Evolutionary conservation across 2,113 vertebrate species (phyloP).

Genomic region (Colinus virginianus): DNA sequence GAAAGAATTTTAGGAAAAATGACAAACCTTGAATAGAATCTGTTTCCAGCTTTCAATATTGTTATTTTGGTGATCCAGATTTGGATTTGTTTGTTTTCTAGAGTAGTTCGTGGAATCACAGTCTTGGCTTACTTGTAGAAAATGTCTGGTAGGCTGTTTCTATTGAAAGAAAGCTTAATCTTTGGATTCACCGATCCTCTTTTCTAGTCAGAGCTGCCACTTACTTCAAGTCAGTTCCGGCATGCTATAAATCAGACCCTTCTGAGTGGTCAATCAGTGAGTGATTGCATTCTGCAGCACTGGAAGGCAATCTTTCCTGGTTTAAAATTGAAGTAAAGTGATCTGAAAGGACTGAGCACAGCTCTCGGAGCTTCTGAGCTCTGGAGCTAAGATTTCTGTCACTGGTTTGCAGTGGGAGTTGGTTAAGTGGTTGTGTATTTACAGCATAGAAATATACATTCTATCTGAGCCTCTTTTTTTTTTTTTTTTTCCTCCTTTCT

Average conservation of each 20-base stretch:
- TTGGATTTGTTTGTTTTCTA: conserved; percentile 11
- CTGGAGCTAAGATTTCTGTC: not conserved
- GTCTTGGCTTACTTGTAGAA: not conserved
- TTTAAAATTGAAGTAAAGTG: conserved; percentile 29
- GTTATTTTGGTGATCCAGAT: not conserved
- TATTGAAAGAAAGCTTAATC: conserved; percentile 55
- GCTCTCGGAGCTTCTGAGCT: not conserved
- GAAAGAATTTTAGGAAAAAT: conserved; percentile 8
- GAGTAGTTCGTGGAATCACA: not conserved
- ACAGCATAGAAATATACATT: not conserved
- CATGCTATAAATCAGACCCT: conserved; percentile 64
- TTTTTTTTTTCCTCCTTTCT: no score
- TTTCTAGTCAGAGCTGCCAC: conserved; percentile 50
- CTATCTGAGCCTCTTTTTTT: not conserved
- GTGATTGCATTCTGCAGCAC: conserved; percentile 51
- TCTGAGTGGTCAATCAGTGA: conserved; percentile 50
- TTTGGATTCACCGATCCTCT: conserved; percentile 60
- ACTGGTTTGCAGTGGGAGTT: not conserved
- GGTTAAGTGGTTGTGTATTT: not conserved
- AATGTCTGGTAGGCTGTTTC: not conserved
- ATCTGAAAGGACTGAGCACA: not conserved
- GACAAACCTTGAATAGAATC: not conserved
- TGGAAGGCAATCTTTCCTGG: conserved; percentile 31
- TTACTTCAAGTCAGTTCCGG: conserved; percentile 62
- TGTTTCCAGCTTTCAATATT: not conserved